Percentiles rank a stretch among this genome's conserved stretches.
Conservation (phyloP, 37 sponge, comb jelly and placozoan species). For the Bolinopsis microptera region DNA sequence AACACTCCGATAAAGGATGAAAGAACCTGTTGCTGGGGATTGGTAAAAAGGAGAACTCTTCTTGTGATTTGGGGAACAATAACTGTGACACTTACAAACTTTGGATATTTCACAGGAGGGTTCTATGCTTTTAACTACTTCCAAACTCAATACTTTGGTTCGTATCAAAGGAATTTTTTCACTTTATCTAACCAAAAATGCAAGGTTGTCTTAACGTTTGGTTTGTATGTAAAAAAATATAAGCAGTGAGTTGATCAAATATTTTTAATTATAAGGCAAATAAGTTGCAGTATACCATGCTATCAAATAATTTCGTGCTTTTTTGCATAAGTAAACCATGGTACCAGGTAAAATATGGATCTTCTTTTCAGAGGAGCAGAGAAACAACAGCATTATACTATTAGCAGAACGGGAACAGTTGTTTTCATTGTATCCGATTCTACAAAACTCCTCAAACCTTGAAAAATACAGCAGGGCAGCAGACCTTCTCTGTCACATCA, state of each 20-base stretch:
- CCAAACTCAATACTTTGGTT: background rate
- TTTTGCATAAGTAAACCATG: too few relatives aligned
- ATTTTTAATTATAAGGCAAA: too few relatives aligned
- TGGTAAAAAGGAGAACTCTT: slow-evolving; percentile 7
- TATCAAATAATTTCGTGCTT: too few relatives aligned
- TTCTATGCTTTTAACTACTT: slow-evolving; percentile 19
- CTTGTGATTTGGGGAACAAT: slow-evolving; percentile 42
- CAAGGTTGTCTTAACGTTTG: too few relatives aligned
- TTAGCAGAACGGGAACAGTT: background rate
- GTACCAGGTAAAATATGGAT: too few relatives aligned
- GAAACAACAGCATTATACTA: background rate
- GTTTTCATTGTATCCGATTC: background rate
- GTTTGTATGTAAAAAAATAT: too few relatives aligned
- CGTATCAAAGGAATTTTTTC: background rate
- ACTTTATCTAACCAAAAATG: too few relatives aligned
- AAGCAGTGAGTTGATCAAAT: too few relatives aligned
- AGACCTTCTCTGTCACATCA: slow-evolving; percentile 33
- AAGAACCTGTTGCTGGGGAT: background rate
- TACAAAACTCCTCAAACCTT: background rate
- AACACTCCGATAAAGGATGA: background rate
- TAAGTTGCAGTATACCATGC: too few relatives aligned
- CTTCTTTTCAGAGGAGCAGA: background rate
- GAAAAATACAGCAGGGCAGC: background rate
- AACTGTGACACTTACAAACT: background rate
- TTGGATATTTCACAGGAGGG: slow-evolving; percentile 58